A percentile compares a stretch with the other conserved stretches of the same genome.
Conservation (phyloP, 2,797 vertebrate genomes). For the Artibeus jamaicensis region DNA sequence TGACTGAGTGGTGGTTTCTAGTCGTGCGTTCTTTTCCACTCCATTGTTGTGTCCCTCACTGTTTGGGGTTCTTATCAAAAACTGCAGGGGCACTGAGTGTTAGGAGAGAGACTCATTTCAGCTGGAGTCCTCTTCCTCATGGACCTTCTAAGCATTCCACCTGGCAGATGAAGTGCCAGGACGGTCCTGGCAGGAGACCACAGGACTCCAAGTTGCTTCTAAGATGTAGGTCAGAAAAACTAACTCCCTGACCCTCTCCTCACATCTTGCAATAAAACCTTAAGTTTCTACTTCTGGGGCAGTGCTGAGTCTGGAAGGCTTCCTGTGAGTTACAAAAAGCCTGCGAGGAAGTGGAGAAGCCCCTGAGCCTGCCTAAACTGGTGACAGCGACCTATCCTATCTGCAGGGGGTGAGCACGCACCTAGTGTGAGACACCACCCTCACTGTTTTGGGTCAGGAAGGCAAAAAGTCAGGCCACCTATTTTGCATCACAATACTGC, state of each 20-base stretch:
- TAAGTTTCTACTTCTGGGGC: not conserved
- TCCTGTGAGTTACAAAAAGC: not conserved
- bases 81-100: not conserved
- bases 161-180: not conserved
- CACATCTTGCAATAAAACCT: not conserved
- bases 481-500: not conserved
- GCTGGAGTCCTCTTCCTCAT: not conserved
- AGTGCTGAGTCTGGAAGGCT: not conserved
- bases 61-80: not conserved
- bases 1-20: not conserved
- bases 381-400: not conserved
- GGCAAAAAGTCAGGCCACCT: not conserved
- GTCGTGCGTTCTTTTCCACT: not conserved
- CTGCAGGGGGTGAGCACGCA: not conserved
- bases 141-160: not conserved
- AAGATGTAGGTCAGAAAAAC: not conserved
- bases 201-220: not conserved
- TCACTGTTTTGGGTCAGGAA: not conserved
- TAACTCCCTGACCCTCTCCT: not conserved
- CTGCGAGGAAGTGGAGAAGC: not conserved
- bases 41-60: not conserved
- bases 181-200: not conserved
- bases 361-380: not conserved
- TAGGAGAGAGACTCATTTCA: not conserved
- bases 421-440: not conserved